Evolutionary conservation across 2,797 vertebrate species (phyloP).

Genomic region (Periparus ater): DNA sequence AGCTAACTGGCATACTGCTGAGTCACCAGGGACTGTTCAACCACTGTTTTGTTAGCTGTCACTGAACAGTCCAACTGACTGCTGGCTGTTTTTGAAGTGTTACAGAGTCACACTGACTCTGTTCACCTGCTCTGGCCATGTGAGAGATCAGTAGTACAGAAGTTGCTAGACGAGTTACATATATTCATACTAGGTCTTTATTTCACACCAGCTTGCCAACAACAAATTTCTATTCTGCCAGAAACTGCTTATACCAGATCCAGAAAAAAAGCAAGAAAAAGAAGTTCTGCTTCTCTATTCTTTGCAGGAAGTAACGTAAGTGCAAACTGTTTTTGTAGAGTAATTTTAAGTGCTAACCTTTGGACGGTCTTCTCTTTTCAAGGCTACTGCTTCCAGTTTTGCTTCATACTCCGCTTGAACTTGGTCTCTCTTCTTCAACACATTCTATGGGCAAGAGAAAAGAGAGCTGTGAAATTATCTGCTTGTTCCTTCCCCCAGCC

Average conservation of each 20-base stretch:
- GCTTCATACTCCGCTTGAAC: slow-evolving; percentile 96
- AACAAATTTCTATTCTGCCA: not conserved
- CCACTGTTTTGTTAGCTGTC: not conserved
- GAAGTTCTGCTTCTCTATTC: not conserved
- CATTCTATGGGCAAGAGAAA: slow-evolving; percentile 78
- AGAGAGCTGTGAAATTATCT: not conserved
- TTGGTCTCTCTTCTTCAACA: slow-evolving; percentile 95
- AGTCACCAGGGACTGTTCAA: not conserved
- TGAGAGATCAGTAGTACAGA: not conserved
- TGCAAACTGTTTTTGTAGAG: not conserved
- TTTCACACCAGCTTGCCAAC: not conserved
- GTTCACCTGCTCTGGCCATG: not conserved
- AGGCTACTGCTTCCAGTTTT: slow-evolving; percentile 88
- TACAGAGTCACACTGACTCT: not conserved
- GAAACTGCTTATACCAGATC: not conserved
- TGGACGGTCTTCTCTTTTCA: slow-evolving; percentile 90
- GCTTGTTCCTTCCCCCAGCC: not conserved
- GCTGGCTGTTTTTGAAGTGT: not conserved
- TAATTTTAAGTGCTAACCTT: slow-evolving; percentile 78
- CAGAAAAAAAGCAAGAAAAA: not conserved
- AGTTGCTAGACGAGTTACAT: not conserved
- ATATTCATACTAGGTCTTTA: not conserved
- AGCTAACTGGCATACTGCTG: not conserved
- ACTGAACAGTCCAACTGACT: not conserved
- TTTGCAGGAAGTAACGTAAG: not conserved